Conservation (phyloP, 2,888 invertebrate genomes). For the Drosophila seclusa region DNA sequence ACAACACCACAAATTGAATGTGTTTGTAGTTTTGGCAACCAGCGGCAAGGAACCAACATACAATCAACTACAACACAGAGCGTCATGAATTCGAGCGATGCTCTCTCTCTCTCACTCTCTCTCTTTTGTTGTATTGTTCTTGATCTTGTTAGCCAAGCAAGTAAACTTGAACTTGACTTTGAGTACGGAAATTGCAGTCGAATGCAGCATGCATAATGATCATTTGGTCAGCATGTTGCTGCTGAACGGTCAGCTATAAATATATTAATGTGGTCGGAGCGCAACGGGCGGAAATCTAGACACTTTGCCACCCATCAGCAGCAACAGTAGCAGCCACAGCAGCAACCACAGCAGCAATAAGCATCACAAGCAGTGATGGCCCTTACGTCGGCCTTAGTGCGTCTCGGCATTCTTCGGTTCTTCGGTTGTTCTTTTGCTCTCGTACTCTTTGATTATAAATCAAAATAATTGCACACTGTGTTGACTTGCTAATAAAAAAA, state of each 20-base stretch:
- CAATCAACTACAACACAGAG: conserved; percentile 28
- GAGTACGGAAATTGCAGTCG: conserved; percentile 37
- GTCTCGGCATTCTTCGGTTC: conserved; percentile 13
- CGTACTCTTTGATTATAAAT: conserved; percentile 5
- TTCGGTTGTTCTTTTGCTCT: conserved; percentile 11
- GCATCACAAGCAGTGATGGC: conserved; percentile 24
- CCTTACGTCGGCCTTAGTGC: conserved; percentile 34
- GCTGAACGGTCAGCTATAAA: conserved; percentile 30
- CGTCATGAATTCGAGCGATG: conserved; percentile 26
- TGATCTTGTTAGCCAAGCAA: conserved; percentile 8
- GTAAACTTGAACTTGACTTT: conserved; percentile 69
- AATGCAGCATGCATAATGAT: conserved; percentile 39
- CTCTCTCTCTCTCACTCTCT: neutral
- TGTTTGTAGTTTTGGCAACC: conserved; percentile 47
- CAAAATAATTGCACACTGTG: neutral
- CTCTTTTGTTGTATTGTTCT: neutral
- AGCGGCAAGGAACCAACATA: conserved; percentile 3
- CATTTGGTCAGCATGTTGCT: conserved; percentile 10
- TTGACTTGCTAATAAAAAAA: conserved; percentile 7
- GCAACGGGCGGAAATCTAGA: conserved; percentile 55
- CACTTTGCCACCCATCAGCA: conserved; percentile 38
- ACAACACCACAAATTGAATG: neutral
- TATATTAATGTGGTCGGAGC: conserved; percentile 46
- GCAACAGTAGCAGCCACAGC: neutral
- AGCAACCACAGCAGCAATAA: neutral